A percentile compares a stretch with the other conserved stretches of the same genome.
These are phyloP conservation scores for Linnaemya vulpina DNA, from an alignment of 2,888 invertebrate species.

Conservation along the genomic window DNA sequence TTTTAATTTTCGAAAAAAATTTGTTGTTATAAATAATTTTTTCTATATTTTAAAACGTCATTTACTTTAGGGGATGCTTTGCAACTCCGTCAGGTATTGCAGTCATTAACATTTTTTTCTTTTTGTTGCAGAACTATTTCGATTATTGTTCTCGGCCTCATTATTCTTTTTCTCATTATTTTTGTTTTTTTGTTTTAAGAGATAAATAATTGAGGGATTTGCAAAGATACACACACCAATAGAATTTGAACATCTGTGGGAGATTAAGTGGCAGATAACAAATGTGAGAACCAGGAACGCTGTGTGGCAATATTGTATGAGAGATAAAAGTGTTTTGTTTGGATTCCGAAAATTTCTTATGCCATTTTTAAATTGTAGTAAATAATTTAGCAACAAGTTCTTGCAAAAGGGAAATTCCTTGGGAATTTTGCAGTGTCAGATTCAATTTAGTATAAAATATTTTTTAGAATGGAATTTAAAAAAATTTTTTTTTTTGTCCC, in stretches of 20 bases:
- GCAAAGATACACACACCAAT: background rate
- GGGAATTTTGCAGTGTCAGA: too few species aligned
- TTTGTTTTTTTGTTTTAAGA: constrained; percentile 9
- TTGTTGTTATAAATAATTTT: background rate
- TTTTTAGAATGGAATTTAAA: too few species aligned
- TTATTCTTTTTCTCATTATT: background rate
- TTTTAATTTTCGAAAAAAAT: constrained; percentile 36
- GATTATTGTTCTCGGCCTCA: background rate
- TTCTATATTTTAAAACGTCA: background rate
- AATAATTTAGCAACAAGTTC: background rate
- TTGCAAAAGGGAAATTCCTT: background rate
- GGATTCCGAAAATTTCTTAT: background rate
- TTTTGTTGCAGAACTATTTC: constrained; percentile 14
- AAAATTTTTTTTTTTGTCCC: too few species aligned
- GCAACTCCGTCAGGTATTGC: constrained; percentile 31
- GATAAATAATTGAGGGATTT: constrained; percentile 31
- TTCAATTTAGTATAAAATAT: too few species aligned
- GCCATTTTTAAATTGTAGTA: background rate
- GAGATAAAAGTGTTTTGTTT: background rate
- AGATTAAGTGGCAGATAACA: constrained; percentile 54
- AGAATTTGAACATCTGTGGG: constrained; percentile 53
- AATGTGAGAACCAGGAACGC: background rate
- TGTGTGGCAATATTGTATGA: background rate
- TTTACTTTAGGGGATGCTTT: constrained; percentile 24
- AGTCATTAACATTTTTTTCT: background rate